These are phyloP conservation scores for Rhinolophus ferrumequinum DNA, from an alignment of 2,113 vertebrate genomes.

Conservation along the genomic window DNA sequence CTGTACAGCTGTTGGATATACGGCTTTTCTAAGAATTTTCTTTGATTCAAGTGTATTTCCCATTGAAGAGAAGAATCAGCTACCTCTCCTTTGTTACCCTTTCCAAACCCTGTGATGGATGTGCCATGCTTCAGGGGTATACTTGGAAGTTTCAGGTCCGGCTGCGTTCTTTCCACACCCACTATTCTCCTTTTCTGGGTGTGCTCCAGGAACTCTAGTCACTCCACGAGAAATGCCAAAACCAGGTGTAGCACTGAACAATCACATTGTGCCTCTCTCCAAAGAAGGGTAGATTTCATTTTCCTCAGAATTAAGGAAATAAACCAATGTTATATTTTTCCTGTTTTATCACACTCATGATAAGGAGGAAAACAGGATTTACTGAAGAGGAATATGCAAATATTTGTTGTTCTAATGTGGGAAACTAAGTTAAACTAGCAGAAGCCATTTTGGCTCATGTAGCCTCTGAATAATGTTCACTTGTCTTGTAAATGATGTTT, in stretches of 20 bases:
- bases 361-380: background rate
- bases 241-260: background rate
- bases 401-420: slow-evolving; percentile 18
- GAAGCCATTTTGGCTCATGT: background rate
- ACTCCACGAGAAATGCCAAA: background rate
- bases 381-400: background rate
- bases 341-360: background rate
- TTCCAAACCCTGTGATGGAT: background rate
- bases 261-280: background rate
- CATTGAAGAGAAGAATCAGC: background rate
- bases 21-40: background rate
- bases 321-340: background rate
- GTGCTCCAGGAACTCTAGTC: background rate
- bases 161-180: accelerated
- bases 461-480: background rate
- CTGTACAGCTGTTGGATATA: background rate
- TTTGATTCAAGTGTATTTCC: background rate
- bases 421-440: background rate
- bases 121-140: background rate
- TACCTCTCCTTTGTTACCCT: background rate
- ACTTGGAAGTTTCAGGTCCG: background rate
- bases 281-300: background rate
- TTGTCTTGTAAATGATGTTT: slow-evolving; percentile 59
- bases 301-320: background rate
- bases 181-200: background rate